A percentile compares a stretch with the other conserved stretches of the same genome.
These are phyloP conservation scores for Ptilonorhynchus violaceus DNA, from an alignment of 2,113 vertebrate genomes.

Conservation along the genomic window DNA sequence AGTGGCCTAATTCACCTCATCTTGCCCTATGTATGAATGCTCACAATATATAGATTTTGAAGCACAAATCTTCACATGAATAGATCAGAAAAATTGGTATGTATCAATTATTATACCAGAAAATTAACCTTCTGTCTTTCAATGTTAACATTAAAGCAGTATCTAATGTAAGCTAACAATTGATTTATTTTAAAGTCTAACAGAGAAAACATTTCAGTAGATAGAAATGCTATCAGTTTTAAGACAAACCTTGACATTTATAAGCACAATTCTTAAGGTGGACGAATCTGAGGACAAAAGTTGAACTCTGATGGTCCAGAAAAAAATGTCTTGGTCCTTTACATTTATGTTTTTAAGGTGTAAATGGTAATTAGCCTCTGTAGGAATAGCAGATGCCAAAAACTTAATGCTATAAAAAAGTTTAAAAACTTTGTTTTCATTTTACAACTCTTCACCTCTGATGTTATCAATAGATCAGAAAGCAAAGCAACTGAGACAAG, in stretches of 20 bases:
- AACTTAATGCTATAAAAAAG: not conserved
- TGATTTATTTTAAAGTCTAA: not conserved
- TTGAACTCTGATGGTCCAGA: not conserved
- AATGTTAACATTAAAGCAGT: not conserved
- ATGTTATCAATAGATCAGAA: not conserved
- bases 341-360: not conserved
- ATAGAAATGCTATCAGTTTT: not conserved
- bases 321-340: not conserved
- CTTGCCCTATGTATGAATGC: not conserved
- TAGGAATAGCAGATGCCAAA: not conserved
- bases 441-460: not conserved
- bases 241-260: not conserved
- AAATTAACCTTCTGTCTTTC: not conserved
- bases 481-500: not conserved
- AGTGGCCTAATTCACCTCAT: not conserved
- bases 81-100: not conserved
- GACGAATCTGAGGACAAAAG: not conserved
- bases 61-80: not conserved
- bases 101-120: not conserved
- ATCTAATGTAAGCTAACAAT: not conserved
- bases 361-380: not conserved
- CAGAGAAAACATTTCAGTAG: not conserved
- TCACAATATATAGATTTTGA: not conserved
- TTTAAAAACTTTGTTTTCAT: not conserved
- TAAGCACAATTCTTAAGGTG: not conserved